Base-by-base conservation (phyloP, 2,888 invertebrate species). In the Hirtodrosophila trivittata region DNA sequence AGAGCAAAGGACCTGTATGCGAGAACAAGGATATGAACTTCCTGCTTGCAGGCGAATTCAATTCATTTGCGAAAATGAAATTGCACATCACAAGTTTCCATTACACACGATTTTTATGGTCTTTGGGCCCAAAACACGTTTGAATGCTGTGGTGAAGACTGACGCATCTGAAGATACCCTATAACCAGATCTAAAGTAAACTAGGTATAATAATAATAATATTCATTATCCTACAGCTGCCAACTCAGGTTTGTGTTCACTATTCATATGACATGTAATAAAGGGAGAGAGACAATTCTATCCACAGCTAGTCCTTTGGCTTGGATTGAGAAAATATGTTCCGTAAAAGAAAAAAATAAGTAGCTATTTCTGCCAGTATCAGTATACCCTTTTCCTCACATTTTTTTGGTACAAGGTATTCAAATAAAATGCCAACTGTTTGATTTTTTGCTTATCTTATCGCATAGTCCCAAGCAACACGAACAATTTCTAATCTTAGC, bases 391-490 rank as follows among this genome's bases (percentile, higher is more conserved):
- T n/a, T n/a, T n/a, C n/a, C n/a, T n/a, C n/a, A n/a, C n/a, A n/a
- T n/a, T n/a, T n/a, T n/a, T n/a, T n/a, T n/a, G n/a, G n/a, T n/a
- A 35, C 35, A 35, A 51, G 32, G 30, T 35, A n/a, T 30, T 32
- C 16, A 35, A 55, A 43, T 59, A 30, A 39, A 72, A 62, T 54
- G 51, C 70, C 74, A 70, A 70, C 70, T 68, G 75, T 81, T 82
- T 77, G 73, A 70, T 63, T 63, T 73, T 56, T 56, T 33, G 49
- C 60, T 77, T 82, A 82, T 82, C 82, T 80, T 66, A 80, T 80
- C 80, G 62, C 43, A 46, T 8, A 12, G 13, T n/a, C 39, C 25
- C 32, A 56, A 3, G 33, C 58, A 26, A 57, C 66, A 46, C 41
- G 12, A 26, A 14, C 52, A 47, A 51, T 43, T 37, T 16, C 73